phyloP scores from a whole-genome alignment of 2,113 vertebrate species.

The Bos indicus region DNA sequence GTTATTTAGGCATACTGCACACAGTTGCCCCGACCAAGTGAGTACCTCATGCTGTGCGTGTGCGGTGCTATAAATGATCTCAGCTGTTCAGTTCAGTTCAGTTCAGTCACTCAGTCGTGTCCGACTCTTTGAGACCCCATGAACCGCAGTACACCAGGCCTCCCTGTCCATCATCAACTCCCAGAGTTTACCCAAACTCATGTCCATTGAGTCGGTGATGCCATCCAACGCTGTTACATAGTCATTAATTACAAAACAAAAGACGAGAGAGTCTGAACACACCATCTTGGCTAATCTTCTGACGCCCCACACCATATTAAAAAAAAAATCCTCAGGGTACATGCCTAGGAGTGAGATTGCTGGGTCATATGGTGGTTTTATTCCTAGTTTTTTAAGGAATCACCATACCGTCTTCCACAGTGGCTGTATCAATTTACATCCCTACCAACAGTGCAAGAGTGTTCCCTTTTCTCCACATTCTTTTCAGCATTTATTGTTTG shows the following conservation, averaged over 20 bases:
- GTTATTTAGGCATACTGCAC: neutral
- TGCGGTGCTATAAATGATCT: neutral
- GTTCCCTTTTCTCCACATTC: neutral
- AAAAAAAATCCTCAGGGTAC: neutral
- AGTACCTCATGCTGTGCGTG: rapidly evolving
- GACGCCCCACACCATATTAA: neutral
- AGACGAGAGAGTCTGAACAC: neutral
- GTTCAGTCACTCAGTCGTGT: too few relatives aligned
- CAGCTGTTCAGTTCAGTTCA: neutral
- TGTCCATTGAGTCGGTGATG: neutral
- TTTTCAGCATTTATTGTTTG: neutral
- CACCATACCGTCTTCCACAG: neutral
- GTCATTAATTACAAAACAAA: neutral
- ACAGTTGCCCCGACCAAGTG: neutral
- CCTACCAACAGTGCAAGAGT: neutral
- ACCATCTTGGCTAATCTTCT: neutral
- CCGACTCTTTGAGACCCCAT: neutral
- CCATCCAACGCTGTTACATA: neutral
- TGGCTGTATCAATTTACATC: neutral
- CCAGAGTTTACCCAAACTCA: neutral
- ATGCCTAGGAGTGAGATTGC: neutral
- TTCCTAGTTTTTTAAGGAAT: neutral
- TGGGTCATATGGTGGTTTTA: neutral
- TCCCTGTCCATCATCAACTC: neutral
- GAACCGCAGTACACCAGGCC: neutral